Percentiles rank a stretch among this genome's conserved stretches.
These are phyloP conservation scores for Halyomorpha halys DNA, from an alignment of 1,140 invertebrate species.

Conservation along the genomic window DNA sequence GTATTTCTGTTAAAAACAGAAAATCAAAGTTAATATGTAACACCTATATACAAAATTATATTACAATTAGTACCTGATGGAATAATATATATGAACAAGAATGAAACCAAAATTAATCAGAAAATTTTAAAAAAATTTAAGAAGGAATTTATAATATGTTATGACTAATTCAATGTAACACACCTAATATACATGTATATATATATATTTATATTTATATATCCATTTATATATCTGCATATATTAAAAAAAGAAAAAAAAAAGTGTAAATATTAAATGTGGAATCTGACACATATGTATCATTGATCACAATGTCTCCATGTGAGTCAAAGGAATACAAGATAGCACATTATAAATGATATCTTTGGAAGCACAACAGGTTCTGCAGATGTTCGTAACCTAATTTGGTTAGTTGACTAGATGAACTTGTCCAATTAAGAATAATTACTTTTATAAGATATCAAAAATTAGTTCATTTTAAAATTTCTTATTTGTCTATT, in stretches of 20 bases:
- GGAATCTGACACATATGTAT: background rate
- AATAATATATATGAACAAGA: background rate
- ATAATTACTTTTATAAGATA: too few species aligned
- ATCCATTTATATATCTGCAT: slow-evolving; percentile 2
- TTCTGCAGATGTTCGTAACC: background rate
- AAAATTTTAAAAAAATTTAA: too few species aligned
- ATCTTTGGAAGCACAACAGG: slow-evolving; percentile 4
- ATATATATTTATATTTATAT: slow-evolving; percentile 17
- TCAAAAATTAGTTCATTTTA: too few species aligned
- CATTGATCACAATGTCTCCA: slow-evolving; percentile 2
- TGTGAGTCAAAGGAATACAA: background rate
- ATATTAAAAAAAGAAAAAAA: background rate
- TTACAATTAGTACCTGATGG: slow-evolving; percentile 22
- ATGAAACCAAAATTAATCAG: background rate
- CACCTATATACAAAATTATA: slow-evolving; percentile 27
- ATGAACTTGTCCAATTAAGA: too few species aligned
- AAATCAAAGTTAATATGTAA: slow-evolving; percentile 23
- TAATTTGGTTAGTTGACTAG: background rate
- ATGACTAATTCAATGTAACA: slow-evolving; percentile 10
- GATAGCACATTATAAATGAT: background rate
- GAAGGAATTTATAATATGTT: too few species aligned
- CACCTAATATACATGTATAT: slow-evolving; percentile 16
- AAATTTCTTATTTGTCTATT: too few species aligned
- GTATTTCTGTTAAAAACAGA: slow-evolving; percentile 19
- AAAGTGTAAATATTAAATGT: slow-evolving; percentile 6